Conservation (phyloP, 1,140 invertebrate species). For the Propsilocerus akamusi region DNA sequence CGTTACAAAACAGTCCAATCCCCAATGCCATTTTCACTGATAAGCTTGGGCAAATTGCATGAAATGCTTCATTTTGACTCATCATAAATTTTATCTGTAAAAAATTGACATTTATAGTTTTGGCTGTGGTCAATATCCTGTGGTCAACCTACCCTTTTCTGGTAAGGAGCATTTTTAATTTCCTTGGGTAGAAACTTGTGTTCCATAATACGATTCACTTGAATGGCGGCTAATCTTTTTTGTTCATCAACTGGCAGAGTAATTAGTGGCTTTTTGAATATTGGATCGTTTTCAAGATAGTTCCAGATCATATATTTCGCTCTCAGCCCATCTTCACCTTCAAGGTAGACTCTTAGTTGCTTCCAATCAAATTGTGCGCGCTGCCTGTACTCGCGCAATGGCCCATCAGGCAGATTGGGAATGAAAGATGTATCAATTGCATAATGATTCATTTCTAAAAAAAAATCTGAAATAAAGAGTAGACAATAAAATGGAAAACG, state of each 20-base stretch:
- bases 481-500: too few relatives aligned
- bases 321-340: slow-evolving; percentile 47
- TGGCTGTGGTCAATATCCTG: background rate
- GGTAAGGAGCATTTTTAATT: slow-evolving; percentile 35
- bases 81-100: slow-evolving; percentile 43
- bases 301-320: slow-evolving; percentile 69
- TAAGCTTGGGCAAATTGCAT: slow-evolving; percentile 41
- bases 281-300: slow-evolving; percentile 57
- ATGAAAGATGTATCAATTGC: slow-evolving; percentile 29
- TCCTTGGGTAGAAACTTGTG: slow-evolving; percentile 35
- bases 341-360: slow-evolving; percentile 47
- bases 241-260: slow-evolving; percentile 51
- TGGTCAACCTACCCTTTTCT: slow-evolving; percentile 32
- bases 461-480: too few relatives aligned
- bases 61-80: slow-evolving; percentile 47
- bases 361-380: slow-evolving; percentile 64
- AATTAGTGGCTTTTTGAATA: slow-evolving; percentile 41
- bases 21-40: slow-evolving; percentile 48
- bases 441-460: too few relatives aligned
- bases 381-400: slow-evolving; percentile 50
- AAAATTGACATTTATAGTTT: slow-evolving; percentile 8
- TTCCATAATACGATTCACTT: slow-evolving; percentile 34
- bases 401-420: slow-evolving; percentile 40
- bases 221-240: slow-evolving; percentile 37
- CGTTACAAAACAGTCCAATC: slow-evolving; percentile 45